Percentiles rank a stretch among this genome's conserved stretches.
phyloP scores from a whole-genome alignment of 2,888 invertebrate species.

The Cyaniris semiargus region DNA sequence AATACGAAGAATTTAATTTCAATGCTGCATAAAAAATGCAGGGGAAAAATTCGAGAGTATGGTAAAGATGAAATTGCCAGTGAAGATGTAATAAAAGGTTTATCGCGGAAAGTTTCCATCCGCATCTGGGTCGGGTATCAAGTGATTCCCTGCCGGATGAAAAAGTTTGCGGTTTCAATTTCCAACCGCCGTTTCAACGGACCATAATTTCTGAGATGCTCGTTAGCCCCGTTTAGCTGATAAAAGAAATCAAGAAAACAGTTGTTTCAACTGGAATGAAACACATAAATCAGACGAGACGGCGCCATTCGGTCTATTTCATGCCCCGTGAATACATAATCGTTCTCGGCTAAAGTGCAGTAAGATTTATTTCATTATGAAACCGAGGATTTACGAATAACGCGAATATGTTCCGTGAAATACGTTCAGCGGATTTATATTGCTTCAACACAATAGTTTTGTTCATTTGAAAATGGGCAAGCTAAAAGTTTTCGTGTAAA shows the following conservation, averaged over 20 bases:
- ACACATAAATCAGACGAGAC: constrained; percentile 68
- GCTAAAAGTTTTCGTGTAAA: constrained; percentile 17
- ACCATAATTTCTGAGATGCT: constrained; percentile 58
- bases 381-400: constrained; percentile 24
- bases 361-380: constrained; percentile 41
- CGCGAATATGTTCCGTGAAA: constrained; percentile 27
- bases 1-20: constrained; percentile 17
- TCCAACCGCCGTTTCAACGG: constrained; percentile 56
- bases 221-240: constrained; percentile 64
- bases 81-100: constrained; percentile 35
- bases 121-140: constrained; percentile 42
- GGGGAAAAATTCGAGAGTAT: constrained; percentile 29
- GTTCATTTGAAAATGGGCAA: constrained; percentile 11
- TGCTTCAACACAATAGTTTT: constrained; percentile 15
- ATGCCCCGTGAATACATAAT: constrained; percentile 55
- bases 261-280: constrained; percentile 68
- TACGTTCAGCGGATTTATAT: constrained; percentile 5
- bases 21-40: constrained; percentile 21
- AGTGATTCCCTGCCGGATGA: constrained; percentile 54
- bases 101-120: constrained; percentile 33
- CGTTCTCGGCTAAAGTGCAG: constrained; percentile 47
- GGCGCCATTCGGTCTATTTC: constrained; percentile 61
- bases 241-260: constrained; percentile 55
- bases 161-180: constrained; percentile 69
- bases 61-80: constrained; percentile 32